Conservation (phyloP, 2,113 vertebrate genomes). For the Psettodes erumei region DNA sequence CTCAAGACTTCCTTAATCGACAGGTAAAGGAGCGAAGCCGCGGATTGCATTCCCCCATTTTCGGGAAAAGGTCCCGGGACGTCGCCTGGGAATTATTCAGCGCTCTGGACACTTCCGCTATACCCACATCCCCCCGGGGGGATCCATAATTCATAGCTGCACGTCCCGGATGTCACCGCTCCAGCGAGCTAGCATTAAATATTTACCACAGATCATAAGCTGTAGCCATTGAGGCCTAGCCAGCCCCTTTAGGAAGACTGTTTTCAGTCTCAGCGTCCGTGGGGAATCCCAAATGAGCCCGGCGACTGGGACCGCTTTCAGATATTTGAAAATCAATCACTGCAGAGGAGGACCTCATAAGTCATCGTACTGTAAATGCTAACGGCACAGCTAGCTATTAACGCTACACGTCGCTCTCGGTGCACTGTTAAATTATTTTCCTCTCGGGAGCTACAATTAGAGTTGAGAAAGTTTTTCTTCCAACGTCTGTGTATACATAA, state of each 20-base stretch:
- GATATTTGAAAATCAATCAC: conserved; percentile 63
- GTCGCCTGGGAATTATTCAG: conserved; percentile 75
- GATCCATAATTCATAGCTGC: conserved; percentile 82
- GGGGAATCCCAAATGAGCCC: conserved; percentile 72
- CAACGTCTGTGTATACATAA: not conserved
- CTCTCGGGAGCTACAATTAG: not conserved
- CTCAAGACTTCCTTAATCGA: conserved; percentile 20
- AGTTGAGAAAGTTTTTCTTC: not conserved
- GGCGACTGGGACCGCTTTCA: conserved; percentile 15
- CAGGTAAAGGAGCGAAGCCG: conserved; percentile 50
- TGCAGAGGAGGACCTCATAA: conserved; percentile 38
- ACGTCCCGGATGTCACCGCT: conserved; percentile 76
- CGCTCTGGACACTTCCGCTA: conserved; percentile 66
- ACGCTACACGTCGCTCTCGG: not conserved
- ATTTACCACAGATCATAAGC: conserved; percentile 82
- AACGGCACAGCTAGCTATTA: conserved; percentile 25
- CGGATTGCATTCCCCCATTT: conserved; percentile 42
- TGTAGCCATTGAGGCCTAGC: conserved; percentile 60
- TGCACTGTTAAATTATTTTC: not conserved
- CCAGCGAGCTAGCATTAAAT: conserved; percentile 78
- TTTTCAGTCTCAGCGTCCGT: conserved; percentile 55
- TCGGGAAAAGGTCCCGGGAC: conserved; percentile 61
- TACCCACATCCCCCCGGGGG: conserved; percentile 62
- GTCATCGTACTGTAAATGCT: conserved; percentile 48
- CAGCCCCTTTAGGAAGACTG: conserved; percentile 61